Base-by-base conservation (phyloP, 2,888 invertebrate genomes). In the Lasius fuliginosus region DNA sequence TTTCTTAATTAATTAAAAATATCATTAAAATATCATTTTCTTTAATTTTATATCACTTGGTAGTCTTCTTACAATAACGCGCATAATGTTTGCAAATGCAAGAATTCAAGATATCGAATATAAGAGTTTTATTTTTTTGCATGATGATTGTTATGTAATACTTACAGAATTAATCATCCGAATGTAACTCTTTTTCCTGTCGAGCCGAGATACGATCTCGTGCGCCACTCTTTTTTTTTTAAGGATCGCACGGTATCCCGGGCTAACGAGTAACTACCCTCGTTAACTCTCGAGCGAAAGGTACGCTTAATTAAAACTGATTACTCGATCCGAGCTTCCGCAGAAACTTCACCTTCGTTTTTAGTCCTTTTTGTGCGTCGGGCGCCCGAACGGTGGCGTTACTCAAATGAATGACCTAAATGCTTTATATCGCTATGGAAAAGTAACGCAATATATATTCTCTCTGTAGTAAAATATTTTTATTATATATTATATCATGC, bases 271-370 rank as follows among this genome's bases (percentile, higher is more conserved):
- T 88, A 86, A 88, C 86, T 82, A 89, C 86, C 90, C 90, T 89
- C 85, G 86, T 90, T 88, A 88, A 88, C 86, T 87, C 84, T 85
- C 83, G 88, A 86, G 86, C 86, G 88, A 88, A 88, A 85, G 91
- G 88, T 88, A 86, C 87, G 88, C 85, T 89, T 88, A 89, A 89
- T 89, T 88, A 82, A 85, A 88, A 86, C 89, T 88, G 89, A 89
- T 89, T 88, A 89, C 86, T 87, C 82, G 85, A 88, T 74, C 86
- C 87, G 49, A 82, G 60, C 77, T 76, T 60, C 74, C 73, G 84
- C 69, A 77, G 71, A 68, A 60, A 67, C 73, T 75, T 76, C 82
- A 82, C 82, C 85, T 85, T 85, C 60, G 77, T 84, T 85, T 85
- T 85, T 85, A 40, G 71, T 84, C 79, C 42, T 79, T 79, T 82